Evolutionary conservation across 2,113 vertebrate genomes (phyloP).

Genomic region (Rhinogobius similis): DNA sequence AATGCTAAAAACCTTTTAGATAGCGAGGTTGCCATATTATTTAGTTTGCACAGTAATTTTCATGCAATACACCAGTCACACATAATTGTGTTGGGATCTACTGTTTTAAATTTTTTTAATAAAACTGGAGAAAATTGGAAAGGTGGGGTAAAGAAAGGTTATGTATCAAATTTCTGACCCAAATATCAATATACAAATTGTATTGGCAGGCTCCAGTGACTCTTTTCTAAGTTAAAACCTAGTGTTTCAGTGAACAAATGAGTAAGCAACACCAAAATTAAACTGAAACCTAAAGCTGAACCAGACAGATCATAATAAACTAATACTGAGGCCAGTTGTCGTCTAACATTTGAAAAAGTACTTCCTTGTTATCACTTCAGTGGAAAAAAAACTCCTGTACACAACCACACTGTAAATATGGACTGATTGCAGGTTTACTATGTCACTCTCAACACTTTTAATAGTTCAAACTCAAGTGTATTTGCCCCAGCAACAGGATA

Average conservation of each 20-base stretch:
- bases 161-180: neutral
- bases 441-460: slow-evolving; percentile 27
- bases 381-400: neutral
- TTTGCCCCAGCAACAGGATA: slow-evolving; percentile 38
- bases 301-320: slow-evolving; percentile 33
- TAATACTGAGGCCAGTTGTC: slow-evolving; percentile 10
- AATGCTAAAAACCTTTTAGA: too few relatives aligned
- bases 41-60: neutral
- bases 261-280: neutral
- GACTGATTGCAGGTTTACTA: slow-evolving; percentile 4
- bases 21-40: neutral
- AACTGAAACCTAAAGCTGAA: slow-evolving; percentile 8
- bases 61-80: neutral
- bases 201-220: neutral
- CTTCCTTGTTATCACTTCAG: slow-evolving; percentile 11
- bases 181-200: too few relatives aligned
- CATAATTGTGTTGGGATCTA: neutral
- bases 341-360: slow-evolving; percentile 21
- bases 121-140: too few relatives aligned
- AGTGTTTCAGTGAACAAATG: neutral
- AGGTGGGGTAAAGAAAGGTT: neutral
- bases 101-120: too few relatives aligned
- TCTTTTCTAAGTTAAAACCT: neutral
- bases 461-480: slow-evolving; percentile 29
- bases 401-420: slow-evolving; percentile 12